phyloP scores from a whole-genome alignment of 2,113 vertebrate species.

The Nothoprocta pentlandii region DNA sequence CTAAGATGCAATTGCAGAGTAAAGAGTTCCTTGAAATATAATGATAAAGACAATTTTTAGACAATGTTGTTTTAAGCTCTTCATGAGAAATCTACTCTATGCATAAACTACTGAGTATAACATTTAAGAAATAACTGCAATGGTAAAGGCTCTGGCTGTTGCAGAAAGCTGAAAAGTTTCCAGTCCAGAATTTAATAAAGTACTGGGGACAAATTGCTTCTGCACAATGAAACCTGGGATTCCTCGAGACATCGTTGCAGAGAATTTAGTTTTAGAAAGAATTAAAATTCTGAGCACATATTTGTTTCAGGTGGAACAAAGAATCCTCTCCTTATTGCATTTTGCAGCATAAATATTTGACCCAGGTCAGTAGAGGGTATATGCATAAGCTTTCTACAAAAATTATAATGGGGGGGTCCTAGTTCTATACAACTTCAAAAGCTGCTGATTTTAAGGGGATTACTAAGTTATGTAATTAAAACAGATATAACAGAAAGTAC shows the following conservation, averaged over 20 bases:
- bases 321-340: neutral
- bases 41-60: neutral
- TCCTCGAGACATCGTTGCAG: neutral
- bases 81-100: neutral
- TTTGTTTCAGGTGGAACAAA: neutral
- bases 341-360: neutral
- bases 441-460: fast-evolving
- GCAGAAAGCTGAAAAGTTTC: neutral
- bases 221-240: neutral
- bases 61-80: neutral
- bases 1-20: neutral
- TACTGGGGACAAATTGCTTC: neutral
- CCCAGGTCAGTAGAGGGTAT: neutral
- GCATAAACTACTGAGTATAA: neutral
- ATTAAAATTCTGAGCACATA: neutral
- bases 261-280: neutral
- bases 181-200: neutral
- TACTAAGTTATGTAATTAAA: neutral
- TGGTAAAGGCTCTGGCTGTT: neutral
- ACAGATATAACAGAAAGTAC: neutral
- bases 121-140: neutral
- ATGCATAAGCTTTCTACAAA: neutral
- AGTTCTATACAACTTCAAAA: neutral
- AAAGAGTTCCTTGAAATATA: neutral
- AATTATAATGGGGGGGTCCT: neutral